phyloP scores from a whole-genome alignment of 2,797 vertebrate genomes.

The Odontamblyopus lacepedii region DNA sequence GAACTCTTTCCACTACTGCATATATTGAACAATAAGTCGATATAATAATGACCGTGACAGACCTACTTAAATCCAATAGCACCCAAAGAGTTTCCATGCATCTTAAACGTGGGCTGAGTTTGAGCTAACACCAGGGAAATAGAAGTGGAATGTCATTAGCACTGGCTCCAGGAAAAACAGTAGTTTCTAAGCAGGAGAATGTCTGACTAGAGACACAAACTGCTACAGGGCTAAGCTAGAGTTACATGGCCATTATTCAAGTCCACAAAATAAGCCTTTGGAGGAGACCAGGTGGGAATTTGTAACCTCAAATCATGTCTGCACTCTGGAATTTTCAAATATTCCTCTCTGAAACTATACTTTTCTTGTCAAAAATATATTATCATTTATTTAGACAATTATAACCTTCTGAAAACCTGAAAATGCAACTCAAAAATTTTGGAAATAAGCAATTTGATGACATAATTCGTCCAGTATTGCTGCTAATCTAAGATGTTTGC shows the following conservation, averaged over 20 bases:
- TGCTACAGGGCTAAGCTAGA: conserved; percentile 37
- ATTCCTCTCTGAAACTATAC: not conserved
- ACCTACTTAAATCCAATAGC: conserved; percentile 5
- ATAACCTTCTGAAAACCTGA: not conserved
- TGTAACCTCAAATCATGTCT: conserved; percentile 28
- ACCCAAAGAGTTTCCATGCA: conserved; percentile 20
- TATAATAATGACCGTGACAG: no score
- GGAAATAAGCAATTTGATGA: not conserved
- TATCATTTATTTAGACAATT: no score
- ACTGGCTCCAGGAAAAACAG: conserved; percentile 34
- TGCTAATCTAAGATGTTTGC: not conserved
- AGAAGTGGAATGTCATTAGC: conserved; percentile 40
- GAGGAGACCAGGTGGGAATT: conserved; percentile 34
- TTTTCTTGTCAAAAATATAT: not conserved
- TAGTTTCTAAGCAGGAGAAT: conserved; percentile 16
- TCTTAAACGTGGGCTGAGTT: conserved; percentile 27
- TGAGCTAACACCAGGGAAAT: conserved; percentile 29
- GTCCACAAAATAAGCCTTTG: conserved; percentile 41
- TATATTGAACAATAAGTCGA: no score
- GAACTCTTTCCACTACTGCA: no score
- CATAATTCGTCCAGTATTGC: not conserved
- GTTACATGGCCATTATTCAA: conserved; percentile 47
- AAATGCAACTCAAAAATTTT: not conserved
- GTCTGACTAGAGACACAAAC: conserved; percentile 26
- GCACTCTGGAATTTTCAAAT: conserved; percentile 41